These are phyloP conservation scores for Drosophila lacicola DNA, from an alignment of 2,888 invertebrate species.

Conservation along the genomic window DNA sequence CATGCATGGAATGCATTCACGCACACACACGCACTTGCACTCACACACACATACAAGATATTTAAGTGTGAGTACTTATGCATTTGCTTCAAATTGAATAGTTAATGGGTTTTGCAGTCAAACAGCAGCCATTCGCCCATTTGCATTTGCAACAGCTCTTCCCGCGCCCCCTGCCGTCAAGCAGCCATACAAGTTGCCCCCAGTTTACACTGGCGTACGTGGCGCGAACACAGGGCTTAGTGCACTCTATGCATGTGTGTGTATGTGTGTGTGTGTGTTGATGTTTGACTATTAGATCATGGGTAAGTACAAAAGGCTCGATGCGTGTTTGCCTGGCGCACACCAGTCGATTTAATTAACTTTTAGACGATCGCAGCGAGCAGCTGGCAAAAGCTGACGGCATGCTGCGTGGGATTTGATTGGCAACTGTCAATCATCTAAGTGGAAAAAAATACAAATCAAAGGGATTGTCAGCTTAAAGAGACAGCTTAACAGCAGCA, in stretches of 20 bases:
- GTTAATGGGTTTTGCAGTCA: constrained; percentile 16
- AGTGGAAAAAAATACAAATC: constrained; percentile 27
- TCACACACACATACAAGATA: constrained; percentile 1
- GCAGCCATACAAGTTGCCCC: constrained; percentile 7
- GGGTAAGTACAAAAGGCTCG: constrained; percentile 33
- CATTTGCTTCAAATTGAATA: constrained; percentile 29
- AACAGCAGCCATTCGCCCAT: not conserved
- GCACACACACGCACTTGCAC: not conserved
- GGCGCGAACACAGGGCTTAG: not conserved
- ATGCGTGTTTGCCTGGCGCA: constrained; percentile 37
- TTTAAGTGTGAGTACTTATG: not conserved
- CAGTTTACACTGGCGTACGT: constrained; percentile 11
- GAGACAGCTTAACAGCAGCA: constrained; percentile 4
- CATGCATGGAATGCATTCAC: not conserved
- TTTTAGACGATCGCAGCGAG: constrained; percentile 32
- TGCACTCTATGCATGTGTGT: not conserved
- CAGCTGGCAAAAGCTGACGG: not conserved
- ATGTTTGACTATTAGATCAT: constrained; percentile 54
- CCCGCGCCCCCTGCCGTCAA: not conserved
- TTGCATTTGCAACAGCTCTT: not conserved
- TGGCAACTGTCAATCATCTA: constrained; percentile 37
- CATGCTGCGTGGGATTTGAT: constrained; percentile 25
- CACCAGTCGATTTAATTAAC: constrained; percentile 50
- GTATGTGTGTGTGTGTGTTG: constrained; percentile 7
- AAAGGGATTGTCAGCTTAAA: constrained; percentile 35